Conservation (phyloP, 2,888 invertebrate species). For the Eueremaeus valkanovi region DNA sequence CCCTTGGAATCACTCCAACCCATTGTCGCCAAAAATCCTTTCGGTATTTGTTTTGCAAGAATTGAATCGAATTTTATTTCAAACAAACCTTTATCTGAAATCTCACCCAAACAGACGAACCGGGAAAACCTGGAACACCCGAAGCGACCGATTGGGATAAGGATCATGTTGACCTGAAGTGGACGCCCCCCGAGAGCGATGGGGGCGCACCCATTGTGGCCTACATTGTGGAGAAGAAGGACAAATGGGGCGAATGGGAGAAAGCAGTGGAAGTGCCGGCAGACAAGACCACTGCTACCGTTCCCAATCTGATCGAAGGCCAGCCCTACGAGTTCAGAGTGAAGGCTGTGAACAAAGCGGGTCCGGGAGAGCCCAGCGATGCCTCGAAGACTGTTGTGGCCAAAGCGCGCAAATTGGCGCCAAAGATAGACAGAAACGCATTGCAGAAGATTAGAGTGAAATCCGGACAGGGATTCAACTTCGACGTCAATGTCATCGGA, state of each 20-base stretch:
- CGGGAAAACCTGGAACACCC: slow-evolving; percentile 55
- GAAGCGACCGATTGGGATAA: slow-evolving; percentile 57
- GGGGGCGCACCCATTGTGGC: slow-evolving; percentile 58
- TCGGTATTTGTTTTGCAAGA: slow-evolving; percentile 52
- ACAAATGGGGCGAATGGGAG: slow-evolving; percentile 90
- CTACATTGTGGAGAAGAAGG: slow-evolving; percentile 53
- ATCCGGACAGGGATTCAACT: slow-evolving; percentile 89
- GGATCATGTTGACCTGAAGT: slow-evolving; percentile 56
- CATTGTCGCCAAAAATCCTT: slow-evolving; percentile 59
- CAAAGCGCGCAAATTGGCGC: slow-evolving; percentile 67
- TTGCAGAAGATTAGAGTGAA: slow-evolving; percentile 87
- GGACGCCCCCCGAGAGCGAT: slow-evolving; percentile 57
- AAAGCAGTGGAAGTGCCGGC: slow-evolving; percentile 84
- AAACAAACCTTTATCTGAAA: not conserved
- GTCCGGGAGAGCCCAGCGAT: slow-evolving; percentile 78
- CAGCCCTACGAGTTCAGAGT: slow-evolving; percentile 83
- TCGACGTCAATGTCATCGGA: slow-evolving; percentile 88
- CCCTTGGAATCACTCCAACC: slow-evolving; percentile 55
- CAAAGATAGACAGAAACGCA: slow-evolving; percentile 78
- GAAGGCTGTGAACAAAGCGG: slow-evolving; percentile 83
- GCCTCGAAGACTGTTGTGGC: slow-evolving; percentile 89
- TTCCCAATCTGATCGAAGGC: slow-evolving; percentile 84
- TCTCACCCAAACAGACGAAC: slow-evolving; percentile 48
- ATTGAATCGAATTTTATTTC: not conserved
- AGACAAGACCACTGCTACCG: slow-evolving; percentile 71